Evolutionary conservation across 2,113 vertebrate genomes (phyloP).

Genomic region (Corynorhinus townsendii): DNA sequence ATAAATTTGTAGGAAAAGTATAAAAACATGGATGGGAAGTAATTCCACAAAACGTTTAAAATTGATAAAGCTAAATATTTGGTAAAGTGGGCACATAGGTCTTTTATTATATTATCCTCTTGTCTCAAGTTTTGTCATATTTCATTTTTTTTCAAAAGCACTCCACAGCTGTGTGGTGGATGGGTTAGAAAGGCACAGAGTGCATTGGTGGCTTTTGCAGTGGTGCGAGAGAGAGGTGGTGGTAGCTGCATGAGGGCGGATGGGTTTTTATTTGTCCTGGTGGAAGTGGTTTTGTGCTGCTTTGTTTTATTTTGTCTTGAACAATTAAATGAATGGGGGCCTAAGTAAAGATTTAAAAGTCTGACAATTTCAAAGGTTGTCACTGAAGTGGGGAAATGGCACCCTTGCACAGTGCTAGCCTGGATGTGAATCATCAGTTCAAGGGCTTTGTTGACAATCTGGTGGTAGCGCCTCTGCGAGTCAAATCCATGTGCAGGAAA

Average conservation of each 20-base stretch:
- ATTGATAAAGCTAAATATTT: conserved; percentile 48
- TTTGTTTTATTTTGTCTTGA: not conserved
- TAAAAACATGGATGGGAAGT: conserved; percentile 21
- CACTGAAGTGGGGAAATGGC: not conserved
- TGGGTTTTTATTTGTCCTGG: not conserved
- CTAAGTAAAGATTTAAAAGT: not conserved
- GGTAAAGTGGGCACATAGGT: not conserved
- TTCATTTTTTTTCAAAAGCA: not conserved
- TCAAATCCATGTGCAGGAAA: not conserved
- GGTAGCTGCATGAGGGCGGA: not conserved
- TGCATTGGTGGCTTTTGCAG: not conserved
- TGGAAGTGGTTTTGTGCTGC: not conserved
- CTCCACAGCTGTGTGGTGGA: not conserved
- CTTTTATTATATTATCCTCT: conserved; percentile 20
- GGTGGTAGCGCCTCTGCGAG: not conserved
- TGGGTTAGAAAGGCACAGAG: not conserved
- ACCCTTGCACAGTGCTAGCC: not conserved
- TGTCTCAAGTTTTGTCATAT: conserved; percentile 20
- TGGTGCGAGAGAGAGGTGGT: not conserved
- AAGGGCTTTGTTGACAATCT: not conserved
- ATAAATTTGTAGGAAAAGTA: conserved; percentile 38
- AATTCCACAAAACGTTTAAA: conserved; percentile 41
- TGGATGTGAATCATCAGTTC: not conserved
- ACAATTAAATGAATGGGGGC: not conserved
- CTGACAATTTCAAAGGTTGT: not conserved